These are phyloP conservation scores for Cerceris rybyensis DNA, from an alignment of 2,888 invertebrate genomes.

Conservation along the genomic window DNA sequence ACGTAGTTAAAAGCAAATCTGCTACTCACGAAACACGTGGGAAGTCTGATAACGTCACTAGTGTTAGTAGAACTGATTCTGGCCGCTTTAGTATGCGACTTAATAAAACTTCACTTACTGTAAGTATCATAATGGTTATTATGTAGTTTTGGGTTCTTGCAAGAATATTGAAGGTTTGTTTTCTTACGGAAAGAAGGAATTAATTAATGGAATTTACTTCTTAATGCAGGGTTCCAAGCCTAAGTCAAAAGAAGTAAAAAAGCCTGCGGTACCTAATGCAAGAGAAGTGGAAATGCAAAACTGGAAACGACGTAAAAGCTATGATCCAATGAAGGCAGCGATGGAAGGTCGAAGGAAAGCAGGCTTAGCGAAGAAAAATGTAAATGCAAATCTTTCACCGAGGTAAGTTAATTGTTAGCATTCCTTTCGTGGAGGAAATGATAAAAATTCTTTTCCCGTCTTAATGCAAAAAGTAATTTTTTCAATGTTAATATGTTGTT, in stretches of 20 bases:
- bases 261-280: conserved; percentile 83
- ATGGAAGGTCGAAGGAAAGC: conserved; percentile 89
- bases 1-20: conserved; percentile 80
- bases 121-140: conserved; percentile 36
- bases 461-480: conserved; percentile 61
- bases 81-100: conserved; percentile 72
- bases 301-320: conserved; percentile 97
- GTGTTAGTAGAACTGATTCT: conserved; percentile 73
- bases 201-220: not conserved
- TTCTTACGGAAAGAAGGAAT: not conserved
- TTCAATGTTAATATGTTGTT: conserved; percentile 68
- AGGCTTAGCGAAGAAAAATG: conserved; percentile 73
- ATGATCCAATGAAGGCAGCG: conserved; percentile 97
- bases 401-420: conserved; percentile 66
- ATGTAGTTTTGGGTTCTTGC: not conserved
- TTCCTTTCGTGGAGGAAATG: conserved; percentile 3
- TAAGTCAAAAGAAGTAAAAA: conserved; percentile 71
- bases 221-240: conserved; percentile 60
- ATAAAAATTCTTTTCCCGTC: conserved; percentile 26
- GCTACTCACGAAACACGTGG: conserved; percentile 53
- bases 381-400: conserved; percentile 72
- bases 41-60: conserved; percentile 66
- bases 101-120: conserved; percentile 61
- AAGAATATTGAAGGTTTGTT: not conserved
- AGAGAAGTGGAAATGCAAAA: conserved; percentile 95